A percentile compares a stretch with the other conserved stretches of the same genome.
These are phyloP conservation scores for Eidolon helvum DNA, from an alignment of 2,113 vertebrate species.

Conservation along the genomic window DNA sequence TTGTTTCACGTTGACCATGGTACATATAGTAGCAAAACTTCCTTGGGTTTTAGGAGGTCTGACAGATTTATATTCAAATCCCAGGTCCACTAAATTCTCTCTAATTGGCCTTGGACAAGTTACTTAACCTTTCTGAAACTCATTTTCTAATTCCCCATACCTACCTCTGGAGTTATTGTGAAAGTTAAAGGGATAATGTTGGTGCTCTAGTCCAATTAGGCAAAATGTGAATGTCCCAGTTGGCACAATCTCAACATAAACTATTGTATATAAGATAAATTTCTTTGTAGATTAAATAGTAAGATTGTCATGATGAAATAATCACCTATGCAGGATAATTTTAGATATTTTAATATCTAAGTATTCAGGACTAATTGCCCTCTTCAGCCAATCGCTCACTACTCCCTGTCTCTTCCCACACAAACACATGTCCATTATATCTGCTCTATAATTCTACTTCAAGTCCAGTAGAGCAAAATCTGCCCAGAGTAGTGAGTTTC, in stretches of 20 bases:
- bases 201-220: background rate
- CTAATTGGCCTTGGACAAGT: background rate
- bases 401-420: background rate
- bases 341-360: background rate
- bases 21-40: background rate
- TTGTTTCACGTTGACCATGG: background rate
- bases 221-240: background rate
- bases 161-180: background rate
- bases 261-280: slow-evolving; percentile 1
- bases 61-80: background rate
- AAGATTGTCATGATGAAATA: background rate
- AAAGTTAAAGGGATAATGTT: background rate
- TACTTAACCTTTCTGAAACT: background rate
- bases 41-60: background rate
- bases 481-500: background rate
- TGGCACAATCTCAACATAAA: background rate
- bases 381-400: background rate
- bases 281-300: background rate
- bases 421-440: background rate
- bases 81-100: background rate
- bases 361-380: background rate
- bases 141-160: background rate
- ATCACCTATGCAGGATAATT: background rate
- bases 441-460: background rate
- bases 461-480: background rate